A percentile compares a stretch with the other conserved stretches of the same genome.
These are phyloP conservation scores for Poeciliopsis prolifica DNA, from an alignment of 2,113 vertebrate genomes.

Conservation along the genomic window DNA sequence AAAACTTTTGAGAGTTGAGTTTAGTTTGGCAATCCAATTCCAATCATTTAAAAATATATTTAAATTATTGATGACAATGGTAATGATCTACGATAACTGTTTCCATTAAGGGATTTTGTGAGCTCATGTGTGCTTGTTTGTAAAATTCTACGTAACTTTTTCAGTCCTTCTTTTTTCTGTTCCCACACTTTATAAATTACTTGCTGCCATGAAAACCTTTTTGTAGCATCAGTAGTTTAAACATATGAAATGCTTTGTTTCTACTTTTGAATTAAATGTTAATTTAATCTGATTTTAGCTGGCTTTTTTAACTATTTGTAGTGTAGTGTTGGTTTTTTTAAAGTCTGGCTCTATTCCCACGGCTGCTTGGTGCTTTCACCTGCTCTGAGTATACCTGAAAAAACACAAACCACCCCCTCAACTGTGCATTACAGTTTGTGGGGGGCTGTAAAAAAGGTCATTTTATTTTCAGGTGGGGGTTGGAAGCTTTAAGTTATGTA, in stretches of 20 bases:
- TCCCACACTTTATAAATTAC: neutral
- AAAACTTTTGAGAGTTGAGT: neutral
- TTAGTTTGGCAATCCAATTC: neutral
- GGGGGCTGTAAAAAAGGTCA: constrained; percentile 19
- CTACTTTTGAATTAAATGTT: neutral
- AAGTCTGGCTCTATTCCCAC: no score
- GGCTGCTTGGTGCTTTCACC: neutral
- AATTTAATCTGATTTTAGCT: neutral
- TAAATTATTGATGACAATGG: neutral
- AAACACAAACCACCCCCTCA: neutral
- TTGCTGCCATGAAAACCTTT: neutral
- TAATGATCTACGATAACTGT: neutral
- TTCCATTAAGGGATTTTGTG: neutral
- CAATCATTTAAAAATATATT: neutral
- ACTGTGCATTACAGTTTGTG: neutral
- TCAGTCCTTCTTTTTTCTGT: neutral
- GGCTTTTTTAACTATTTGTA: neutral
- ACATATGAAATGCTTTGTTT: neutral
- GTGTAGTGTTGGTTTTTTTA: no score
- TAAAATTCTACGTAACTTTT: neutral
- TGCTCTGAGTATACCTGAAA: neutral
- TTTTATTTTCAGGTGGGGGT: constrained; percentile 5
- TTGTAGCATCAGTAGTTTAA: neutral
- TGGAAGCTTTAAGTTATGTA: constrained; percentile 25
- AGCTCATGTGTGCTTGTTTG: neutral